These are phyloP conservation scores for Saturnia japonica DNA, from an alignment of 2,888 invertebrate species.

Conservation along the genomic window DNA sequence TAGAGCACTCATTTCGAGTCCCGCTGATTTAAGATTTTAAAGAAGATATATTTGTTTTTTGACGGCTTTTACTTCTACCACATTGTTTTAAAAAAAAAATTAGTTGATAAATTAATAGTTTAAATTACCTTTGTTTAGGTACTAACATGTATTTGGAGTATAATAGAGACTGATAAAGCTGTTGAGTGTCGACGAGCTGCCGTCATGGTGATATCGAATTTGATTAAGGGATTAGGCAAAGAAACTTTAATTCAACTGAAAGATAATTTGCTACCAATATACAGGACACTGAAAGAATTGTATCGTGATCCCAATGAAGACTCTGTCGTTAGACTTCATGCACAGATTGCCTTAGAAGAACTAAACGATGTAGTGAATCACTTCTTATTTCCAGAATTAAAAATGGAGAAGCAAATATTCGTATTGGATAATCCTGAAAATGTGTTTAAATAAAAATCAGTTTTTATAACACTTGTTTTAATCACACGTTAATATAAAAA, in stretches of 20 bases:
- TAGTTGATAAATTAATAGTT: no score
- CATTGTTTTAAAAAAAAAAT: no score
- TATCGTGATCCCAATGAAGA: constrained; percentile 85
- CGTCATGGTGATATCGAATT: constrained; percentile 87
- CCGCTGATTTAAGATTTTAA: no score
- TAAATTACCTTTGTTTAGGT: constrained; percentile 79
- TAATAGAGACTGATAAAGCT: constrained; percentile 86
- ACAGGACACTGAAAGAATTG: constrained; percentile 85
- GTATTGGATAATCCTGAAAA: constrained; percentile 32
- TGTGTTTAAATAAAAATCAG: constrained; percentile 36
- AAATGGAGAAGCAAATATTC: constrained; percentile 82
- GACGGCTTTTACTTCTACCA: no score
- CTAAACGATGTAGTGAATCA: constrained; percentile 85
- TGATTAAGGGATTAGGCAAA: constrained; percentile 88
- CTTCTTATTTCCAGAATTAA: constrained; percentile 81
- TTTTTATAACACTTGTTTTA: constrained; percentile 25
- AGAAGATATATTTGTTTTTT: no score
- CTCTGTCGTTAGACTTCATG: constrained; percentile 85
- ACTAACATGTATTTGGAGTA: constrained; percentile 85
- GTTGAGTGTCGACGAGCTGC: constrained; percentile 90
- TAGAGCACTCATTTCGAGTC: no score
- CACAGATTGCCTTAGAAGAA: constrained; percentile 89
- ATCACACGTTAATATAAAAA: constrained; percentile 11
- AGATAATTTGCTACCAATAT: constrained; percentile 85
- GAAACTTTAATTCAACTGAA: constrained; percentile 86